Evolutionary conservation across 2,797 vertebrate species (phyloP).

Genomic region (Tenualosa ilisha): DNA sequence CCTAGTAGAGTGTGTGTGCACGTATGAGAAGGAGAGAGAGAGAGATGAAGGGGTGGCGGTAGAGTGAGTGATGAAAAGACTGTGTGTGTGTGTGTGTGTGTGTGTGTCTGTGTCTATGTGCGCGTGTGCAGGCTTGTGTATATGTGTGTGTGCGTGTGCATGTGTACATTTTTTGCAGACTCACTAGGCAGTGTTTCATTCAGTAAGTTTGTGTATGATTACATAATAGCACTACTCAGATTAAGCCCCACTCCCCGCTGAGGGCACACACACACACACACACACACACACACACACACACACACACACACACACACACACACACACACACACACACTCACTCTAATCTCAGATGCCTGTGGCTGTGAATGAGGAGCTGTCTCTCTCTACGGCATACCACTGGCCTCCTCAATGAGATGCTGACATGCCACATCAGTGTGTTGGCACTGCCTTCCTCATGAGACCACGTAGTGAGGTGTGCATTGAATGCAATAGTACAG

Average conservation of each 20-base stretch:
- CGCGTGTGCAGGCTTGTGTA: not conserved
- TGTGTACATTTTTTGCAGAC: constrained; percentile 21
- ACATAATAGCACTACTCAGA: constrained; percentile 46
- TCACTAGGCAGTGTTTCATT: constrained; percentile 43
- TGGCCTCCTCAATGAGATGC: not conserved
- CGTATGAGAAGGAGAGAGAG: not conserved
- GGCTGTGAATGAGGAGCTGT: constrained; percentile 31
- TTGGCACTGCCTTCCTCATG: not conserved
- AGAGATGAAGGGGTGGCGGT: not conserved
- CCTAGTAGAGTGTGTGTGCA: not conserved
- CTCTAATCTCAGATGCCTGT: constrained; percentile 38
- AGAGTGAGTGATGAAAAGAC: not conserved
- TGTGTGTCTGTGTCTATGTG: constrained; percentile 13
- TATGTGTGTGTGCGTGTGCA: not conserved
- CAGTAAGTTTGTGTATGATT: constrained; percentile 43
- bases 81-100: constrained; percentile 25
- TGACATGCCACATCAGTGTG: constrained; percentile 20
- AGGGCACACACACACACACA: not conserved
- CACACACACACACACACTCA: not conserved
- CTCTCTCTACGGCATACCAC: constrained; percentile 11
- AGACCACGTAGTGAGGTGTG: not conserved
- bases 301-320: not conserved
- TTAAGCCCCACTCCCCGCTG: constrained; percentile 32
- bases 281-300: not conserved
- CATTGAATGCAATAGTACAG: not conserved